Percentiles rank a stretch among this genome's conserved stretches.
Conservation (phyloP, 2,888 invertebrate genomes). For the Branchipolynoe longqiensis region DNA sequence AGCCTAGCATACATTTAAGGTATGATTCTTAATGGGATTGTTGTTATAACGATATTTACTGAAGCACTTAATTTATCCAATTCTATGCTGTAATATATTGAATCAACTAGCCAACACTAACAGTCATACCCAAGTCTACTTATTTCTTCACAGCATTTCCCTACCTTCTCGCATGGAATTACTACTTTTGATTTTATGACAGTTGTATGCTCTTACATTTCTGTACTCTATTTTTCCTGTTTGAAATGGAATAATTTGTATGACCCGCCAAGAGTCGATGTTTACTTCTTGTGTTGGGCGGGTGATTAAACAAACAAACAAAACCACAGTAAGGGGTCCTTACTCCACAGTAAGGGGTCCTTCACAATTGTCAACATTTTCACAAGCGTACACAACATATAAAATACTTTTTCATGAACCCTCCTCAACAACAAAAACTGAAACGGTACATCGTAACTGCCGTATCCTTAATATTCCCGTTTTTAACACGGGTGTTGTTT, state of each 20-base stretch:
- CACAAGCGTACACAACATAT: no score
- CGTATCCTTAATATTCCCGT: no score
- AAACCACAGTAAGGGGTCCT: no score
- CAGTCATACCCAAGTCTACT: neutral
- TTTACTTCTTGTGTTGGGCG: neutral
- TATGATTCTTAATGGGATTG: neutral
- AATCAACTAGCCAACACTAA: neutral
- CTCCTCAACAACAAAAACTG: no score
- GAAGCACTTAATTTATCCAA: neutral
- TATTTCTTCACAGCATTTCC: neutral
- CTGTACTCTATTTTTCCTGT: neutral
- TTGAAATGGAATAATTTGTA: neutral
- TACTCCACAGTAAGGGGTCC: no score
- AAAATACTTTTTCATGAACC: no score
- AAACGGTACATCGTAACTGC: no score
- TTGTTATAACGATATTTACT: neutral
- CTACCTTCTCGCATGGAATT: neutral
- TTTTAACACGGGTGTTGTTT: no score
- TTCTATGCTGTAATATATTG: neutral
- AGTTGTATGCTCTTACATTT: neutral
- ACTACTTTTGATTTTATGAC: no score
- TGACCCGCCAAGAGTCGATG: neutral
- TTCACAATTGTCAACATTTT: no score
- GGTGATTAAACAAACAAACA: neutral
- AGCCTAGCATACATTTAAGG: slow-evolving; percentile 9